phyloP scores from a whole-genome alignment of 35 echinoderm and acorn worm species.

The Heliocidaris erythrogramma region DNA sequence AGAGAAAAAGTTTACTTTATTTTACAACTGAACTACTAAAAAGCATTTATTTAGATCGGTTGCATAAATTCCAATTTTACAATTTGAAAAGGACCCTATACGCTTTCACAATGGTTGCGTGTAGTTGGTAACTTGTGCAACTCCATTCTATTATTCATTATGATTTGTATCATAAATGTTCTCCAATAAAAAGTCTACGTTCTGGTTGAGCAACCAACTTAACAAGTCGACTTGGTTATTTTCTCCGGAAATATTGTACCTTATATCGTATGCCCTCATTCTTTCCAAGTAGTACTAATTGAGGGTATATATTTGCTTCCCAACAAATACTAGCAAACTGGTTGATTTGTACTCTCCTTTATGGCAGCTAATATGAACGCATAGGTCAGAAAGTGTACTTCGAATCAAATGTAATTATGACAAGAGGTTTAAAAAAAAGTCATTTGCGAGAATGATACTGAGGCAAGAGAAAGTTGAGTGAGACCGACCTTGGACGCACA shows the following conservation, averaged over 20 bases:
- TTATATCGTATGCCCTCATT: not conserved
- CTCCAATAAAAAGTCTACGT: not conserved
- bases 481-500: not conserved
- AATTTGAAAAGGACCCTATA: not conserved
- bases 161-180: not conserved
- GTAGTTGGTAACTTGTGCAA: not conserved
- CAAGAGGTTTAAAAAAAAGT: not conserved
- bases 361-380: not conserved
- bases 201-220: not conserved
- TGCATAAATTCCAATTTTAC: too few relatives aligned
- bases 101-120: not conserved
- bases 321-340: not conserved
- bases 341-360: constrained; percentile 11
- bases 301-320: not conserved
- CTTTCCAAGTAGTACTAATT: not conserved
- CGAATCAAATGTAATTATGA: constrained; percentile 12
- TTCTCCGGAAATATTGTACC: not conserved
- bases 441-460: constrained; percentile 16
- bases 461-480: not conserved
- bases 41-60: too few relatives aligned
- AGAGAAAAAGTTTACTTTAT: too few relatives aligned
- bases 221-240: not conserved
- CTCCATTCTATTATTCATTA: not conserved
- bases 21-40: too few relatives aligned
- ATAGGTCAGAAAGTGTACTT: not conserved